Percentiles rank a stretch among this genome's conserved stretches.
These are phyloP conservation scores for Blastobasis adustella DNA, from an alignment of 2,888 invertebrate species.

Conservation along the genomic window DNA sequence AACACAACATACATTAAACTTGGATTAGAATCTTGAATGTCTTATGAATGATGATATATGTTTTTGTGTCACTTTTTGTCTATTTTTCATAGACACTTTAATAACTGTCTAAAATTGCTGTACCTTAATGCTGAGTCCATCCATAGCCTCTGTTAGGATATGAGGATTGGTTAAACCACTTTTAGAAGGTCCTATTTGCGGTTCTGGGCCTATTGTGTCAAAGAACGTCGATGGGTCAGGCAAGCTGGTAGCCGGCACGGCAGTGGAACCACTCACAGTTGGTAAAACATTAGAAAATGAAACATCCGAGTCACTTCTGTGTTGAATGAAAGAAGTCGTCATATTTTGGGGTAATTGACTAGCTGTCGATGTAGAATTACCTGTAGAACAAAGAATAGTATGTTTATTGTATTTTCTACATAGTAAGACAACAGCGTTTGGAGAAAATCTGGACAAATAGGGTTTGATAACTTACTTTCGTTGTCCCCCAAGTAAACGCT, in stretches of 20 bases:
- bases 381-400: conserved; percentile 18
- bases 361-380: conserved; percentile 28
- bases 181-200: conserved; percentile 39
- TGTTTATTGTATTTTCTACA: not conserved
- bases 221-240: conserved; percentile 70
- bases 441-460: conserved; percentile 5
- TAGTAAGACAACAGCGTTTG: not conserved
- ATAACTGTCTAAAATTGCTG: not conserved
- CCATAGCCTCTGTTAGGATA: conserved; percentile 49
- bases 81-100: no score
- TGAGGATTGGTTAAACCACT: conserved; percentile 35
- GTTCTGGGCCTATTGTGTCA: conserved; percentile 62
- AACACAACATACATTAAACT: no score
- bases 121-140: conserved; percentile 56
- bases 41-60: no score
- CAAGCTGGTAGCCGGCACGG: conserved; percentile 51
- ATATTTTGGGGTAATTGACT: conserved; percentile 41
- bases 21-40: no score
- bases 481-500: conserved; percentile 61
- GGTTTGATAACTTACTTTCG: conserved; percentile 32
- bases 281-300: conserved; percentile 48
- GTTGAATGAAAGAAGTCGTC: conserved; percentile 43
- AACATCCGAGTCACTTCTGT: conserved; percentile 39
- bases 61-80: no score
- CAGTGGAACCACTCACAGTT: conserved; percentile 46